Evolutionary conservation across 2,888 invertebrate genomes (phyloP).

Genomic region (Drosophila meridionalis): DNA sequence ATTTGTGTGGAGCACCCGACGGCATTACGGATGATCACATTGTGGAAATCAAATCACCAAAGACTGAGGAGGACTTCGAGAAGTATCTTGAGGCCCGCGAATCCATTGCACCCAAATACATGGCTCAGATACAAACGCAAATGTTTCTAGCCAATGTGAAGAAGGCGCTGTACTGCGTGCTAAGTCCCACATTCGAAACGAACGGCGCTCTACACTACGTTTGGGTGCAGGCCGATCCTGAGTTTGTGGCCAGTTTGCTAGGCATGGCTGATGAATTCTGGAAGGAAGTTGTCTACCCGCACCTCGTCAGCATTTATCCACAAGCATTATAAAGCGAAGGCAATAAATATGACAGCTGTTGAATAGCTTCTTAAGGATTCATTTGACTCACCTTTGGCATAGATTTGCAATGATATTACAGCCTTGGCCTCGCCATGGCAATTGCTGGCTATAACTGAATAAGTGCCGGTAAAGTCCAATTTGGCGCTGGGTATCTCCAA

Average conservation of each 20-base stretch:
- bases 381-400: conserved; percentile 89
- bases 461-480: conserved; percentile 94
- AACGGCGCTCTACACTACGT: conserved; percentile 84
- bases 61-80: conserved; percentile 85
- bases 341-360: conserved; percentile 26
- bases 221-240: conserved; percentile 84
- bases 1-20: conserved; percentile 83
- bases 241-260: conserved; percentile 82
- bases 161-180: conserved; percentile 84
- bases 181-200: conserved; percentile 84
- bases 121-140: conserved; percentile 85
- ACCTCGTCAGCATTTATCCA: conserved; percentile 80
- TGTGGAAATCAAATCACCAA: conserved; percentile 84
- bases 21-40: conserved; percentile 85
- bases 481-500: conserved; percentile 94
- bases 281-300: conserved; percentile 83
- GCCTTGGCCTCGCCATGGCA: conserved; percentile 94
- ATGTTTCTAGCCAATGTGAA: conserved; percentile 84
- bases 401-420: conserved; percentile 94
- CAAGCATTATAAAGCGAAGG: conserved; percentile 37
- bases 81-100: conserved; percentile 84
- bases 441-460: conserved; percentile 93
- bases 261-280: conserved; percentile 83
- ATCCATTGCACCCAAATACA: conserved; percentile 84
- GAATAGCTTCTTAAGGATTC: conserved; percentile 16